Evolutionary conservation across 1,140 invertebrate genomes (phyloP).

Genomic region (Galleria mellonella): DNA sequence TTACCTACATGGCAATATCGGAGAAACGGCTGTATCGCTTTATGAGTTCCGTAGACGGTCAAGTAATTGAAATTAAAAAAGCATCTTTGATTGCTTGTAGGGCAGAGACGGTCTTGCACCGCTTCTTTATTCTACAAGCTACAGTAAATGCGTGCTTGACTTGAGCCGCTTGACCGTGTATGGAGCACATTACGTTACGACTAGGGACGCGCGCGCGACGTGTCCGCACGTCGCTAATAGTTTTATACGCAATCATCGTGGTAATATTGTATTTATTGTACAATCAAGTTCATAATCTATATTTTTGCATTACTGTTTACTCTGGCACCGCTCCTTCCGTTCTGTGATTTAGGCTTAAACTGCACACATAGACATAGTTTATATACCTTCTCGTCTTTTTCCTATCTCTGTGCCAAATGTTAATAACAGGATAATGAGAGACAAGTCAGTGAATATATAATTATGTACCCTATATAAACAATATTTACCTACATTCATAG

Average conservation of each 20-base stretch:
- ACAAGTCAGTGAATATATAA: conserved; percentile 11
- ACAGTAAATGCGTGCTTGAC: no score
- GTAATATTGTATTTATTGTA: conserved; percentile 28
- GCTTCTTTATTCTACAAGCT: no score
- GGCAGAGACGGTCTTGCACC: no score
- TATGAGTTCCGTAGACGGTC: no score
- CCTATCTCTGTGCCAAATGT: conserved; percentile 66
- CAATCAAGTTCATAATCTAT: conserved; percentile 40
- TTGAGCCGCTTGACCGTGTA: no score
- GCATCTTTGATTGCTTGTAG: no score
- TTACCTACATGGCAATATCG: no score
- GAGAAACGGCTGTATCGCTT: no score
- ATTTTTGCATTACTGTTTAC: conserved; percentile 57
- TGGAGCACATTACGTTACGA: no score
- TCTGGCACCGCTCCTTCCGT: conserved; percentile 61
- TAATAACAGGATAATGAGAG: conserved; percentile 37
- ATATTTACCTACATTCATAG: neutral
- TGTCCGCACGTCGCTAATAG: conserved; percentile 26
- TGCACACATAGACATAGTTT: conserved; percentile 42
- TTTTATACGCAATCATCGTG: conserved; percentile 38
- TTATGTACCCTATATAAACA: neutral
- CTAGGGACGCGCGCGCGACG: no score
- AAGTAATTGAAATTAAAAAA: no score
- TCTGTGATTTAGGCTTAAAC: conserved; percentile 69
- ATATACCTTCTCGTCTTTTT: conserved; percentile 29